These are phyloP conservation scores for Thamnophis sirtalis DNA, from an alignment of 2,113 vertebrate genomes.

Conservation along the genomic window DNA sequence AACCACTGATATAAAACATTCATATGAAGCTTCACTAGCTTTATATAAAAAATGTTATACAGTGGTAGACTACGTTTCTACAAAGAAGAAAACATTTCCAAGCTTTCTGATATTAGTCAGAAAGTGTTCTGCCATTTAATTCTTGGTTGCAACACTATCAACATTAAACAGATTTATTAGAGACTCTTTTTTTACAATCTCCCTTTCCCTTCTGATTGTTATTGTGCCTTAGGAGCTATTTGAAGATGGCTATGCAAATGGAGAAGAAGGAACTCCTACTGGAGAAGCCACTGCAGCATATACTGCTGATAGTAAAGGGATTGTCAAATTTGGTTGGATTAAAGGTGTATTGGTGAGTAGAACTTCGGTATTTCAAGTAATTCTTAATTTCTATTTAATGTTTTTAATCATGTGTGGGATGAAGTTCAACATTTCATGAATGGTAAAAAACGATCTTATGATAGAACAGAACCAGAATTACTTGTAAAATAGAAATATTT, in stretches of 20 bases:
- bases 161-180: background rate
- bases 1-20: background rate
- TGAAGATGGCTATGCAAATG: constrained; percentile 95
- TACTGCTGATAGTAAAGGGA: constrained; percentile 84
- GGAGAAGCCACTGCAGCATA: constrained; percentile 87
- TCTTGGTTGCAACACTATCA: background rate
- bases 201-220: background rate
- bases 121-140: background rate
- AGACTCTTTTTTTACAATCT: background rate
- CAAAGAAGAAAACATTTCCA: background rate
- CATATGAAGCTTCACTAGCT: background rate
- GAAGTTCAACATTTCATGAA: background rate
- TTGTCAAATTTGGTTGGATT: constrained; percentile 97
- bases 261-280: constrained; percentile 88
- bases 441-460: background rate
- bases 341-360: constrained; percentile 93
- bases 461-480: background rate
- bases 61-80: background rate
- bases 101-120: background rate
- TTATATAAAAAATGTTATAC: background rate
- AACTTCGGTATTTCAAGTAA: background rate
- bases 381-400: background rate
- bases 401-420: background rate
- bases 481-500: background rate
- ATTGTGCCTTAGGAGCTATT: constrained; percentile 82